Conservation (phyloP, 2,888 invertebrate species). For the Drosophila prolongata region DNA sequence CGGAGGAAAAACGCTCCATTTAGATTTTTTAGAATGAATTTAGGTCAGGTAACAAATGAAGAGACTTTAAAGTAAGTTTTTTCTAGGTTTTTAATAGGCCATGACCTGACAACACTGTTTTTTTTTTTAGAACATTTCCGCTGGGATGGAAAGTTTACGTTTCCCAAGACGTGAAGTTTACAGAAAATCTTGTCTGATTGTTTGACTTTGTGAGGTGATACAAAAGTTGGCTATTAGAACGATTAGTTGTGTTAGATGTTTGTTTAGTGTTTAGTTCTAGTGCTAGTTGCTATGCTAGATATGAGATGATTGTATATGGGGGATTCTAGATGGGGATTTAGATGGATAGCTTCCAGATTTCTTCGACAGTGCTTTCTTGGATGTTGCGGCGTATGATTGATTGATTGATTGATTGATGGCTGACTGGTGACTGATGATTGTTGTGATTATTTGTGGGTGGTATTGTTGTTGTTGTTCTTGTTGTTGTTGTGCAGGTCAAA, state of each 20-base stretch:
- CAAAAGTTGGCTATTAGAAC: conserved; percentile 18
- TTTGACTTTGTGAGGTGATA: conserved; percentile 10
- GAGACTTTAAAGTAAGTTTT: background rate
- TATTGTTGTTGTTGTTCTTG: background rate
- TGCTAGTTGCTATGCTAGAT: conserved; percentile 29
- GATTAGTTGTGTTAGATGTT: conserved; percentile 29
- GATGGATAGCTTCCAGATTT: conserved; percentile 9
- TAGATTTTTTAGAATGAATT: no score
- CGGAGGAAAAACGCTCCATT: no score
- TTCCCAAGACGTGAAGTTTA: conserved; percentile 8
- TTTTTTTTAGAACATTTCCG: conserved; percentile 22
- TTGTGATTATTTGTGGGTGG: conserved; percentile 22
- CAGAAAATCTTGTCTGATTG: conserved; percentile 16
- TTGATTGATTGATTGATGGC: conserved; percentile 6
- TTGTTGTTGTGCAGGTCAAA: conserved; percentile 3
- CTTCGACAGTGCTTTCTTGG: conserved; percentile 11
- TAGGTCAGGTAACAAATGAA: no score
- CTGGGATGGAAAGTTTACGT: conserved; percentile 16
- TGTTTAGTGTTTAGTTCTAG: conserved; percentile 21
- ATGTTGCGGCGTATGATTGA: conserved; percentile 21
- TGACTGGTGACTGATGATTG: conserved; percentile 18
- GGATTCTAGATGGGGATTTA: conserved; percentile 16
- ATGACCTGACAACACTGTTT: background rate
- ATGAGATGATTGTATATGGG: conserved; percentile 17
- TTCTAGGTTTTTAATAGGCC: background rate